Conservation (phyloP, 2,797 vertebrate species). For the Bradypus variegatus region DNA sequence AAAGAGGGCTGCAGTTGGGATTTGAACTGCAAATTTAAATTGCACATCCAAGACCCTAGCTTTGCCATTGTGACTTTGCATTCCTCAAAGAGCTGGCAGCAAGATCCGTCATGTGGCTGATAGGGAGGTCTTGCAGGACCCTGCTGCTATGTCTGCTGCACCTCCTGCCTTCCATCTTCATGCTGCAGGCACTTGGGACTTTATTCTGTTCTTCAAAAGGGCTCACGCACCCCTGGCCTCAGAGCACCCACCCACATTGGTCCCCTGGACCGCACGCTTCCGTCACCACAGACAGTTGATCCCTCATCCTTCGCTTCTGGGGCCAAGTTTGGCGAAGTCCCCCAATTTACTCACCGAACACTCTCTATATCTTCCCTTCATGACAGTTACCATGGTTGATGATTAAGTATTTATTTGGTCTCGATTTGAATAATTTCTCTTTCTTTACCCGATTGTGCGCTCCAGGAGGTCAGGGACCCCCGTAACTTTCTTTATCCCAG, state of each 20-base stretch:
- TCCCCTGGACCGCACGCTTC: neutral
- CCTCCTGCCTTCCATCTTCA: neutral
- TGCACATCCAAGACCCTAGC: neutral
- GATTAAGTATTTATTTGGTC: neutral
- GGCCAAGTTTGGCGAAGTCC: neutral
- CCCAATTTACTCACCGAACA: neutral
- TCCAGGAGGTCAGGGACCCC: neutral
- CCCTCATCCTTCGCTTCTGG: neutral
- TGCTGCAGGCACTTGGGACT: neutral
- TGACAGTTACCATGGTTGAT: neutral
- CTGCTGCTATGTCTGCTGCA: neutral
- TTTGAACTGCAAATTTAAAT: neutral
- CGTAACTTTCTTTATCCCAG: neutral
- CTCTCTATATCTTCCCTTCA: neutral
- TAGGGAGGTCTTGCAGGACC: neutral
- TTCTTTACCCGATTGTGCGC: neutral
- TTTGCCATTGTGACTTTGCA: neutral
- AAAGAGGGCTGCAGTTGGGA: neutral
- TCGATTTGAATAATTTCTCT: neutral
- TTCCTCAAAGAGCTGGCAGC: neutral
- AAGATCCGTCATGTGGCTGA: accelerated
- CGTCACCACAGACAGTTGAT: neutral
- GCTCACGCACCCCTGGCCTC: neutral
- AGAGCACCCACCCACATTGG: neutral
- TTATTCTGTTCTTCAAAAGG: neutral